A percentile compares a stretch with the other conserved stretches of the same genome.
phyloP scores from a whole-genome alignment of 2,888 invertebrate genomes.

The Nomada ruficornis region DNA sequence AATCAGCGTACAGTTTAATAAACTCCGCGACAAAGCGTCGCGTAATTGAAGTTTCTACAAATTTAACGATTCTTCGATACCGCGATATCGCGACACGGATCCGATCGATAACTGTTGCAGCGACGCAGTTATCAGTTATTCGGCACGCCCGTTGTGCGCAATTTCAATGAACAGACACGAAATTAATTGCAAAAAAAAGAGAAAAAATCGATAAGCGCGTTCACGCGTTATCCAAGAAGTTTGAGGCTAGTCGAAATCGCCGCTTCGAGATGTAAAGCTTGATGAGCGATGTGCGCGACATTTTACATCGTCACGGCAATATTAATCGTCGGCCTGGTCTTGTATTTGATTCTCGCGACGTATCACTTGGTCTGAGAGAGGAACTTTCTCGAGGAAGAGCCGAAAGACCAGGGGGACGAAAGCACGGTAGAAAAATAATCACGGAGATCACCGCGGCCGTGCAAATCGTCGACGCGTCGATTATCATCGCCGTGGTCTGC shows the following conservation, averaged over 20 bases:
- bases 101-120: background rate
- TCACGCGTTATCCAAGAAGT: no score
- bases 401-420: background rate
- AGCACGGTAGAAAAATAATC: background rate
- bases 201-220: background rate
- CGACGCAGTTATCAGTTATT: background rate
- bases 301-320: constrained; percentile 65
- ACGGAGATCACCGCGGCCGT: constrained; percentile 32
- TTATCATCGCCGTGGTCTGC: constrained; percentile 42
- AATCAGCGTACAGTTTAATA: constrained; percentile 12
- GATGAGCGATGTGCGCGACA: constrained; percentile 67
- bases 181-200: background rate
- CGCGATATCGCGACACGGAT: background rate
- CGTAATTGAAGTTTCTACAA: constrained; percentile 18
- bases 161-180: background rate
- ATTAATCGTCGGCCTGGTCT: constrained; percentile 55
- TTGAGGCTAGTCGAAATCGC: constrained; percentile 3
- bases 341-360: constrained; percentile 58
- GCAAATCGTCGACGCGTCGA: constrained; percentile 50
- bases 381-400: background rate
- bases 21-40: constrained; percentile 10
- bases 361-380: constrained; percentile 51
- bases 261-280: background rate
- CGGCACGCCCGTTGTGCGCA: background rate
- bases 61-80: constrained; percentile 22